Percentiles rank a stretch among this genome's conserved stretches.
phyloP scores from a whole-genome alignment of 2,797 vertebrate genomes.

The Eupleurogrammus muticus region DNA sequence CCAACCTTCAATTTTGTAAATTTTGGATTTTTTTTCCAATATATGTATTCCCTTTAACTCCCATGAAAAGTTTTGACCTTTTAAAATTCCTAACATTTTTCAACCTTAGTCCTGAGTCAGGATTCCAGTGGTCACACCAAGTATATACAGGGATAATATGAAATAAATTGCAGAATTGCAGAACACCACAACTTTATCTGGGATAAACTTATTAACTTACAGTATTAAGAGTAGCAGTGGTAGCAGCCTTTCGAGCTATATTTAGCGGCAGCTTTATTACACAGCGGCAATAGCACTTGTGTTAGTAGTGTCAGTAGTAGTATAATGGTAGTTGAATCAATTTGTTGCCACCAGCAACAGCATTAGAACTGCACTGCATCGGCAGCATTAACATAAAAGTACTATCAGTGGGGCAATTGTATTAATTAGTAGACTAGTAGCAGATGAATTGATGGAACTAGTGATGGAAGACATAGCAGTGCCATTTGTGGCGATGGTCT shows the following conservation, averaged over 20 bases:
- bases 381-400: background rate
- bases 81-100: background rate
- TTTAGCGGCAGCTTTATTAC: too few relatives aligned
- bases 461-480: background rate
- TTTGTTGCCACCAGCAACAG: background rate
- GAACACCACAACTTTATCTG: background rate
- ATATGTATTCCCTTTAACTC: too few relatives aligned
- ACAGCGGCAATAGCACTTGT: background rate
- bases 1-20: too few relatives aligned
- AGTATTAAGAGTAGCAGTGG: background rate
- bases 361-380: background rate
- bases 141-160: background rate
- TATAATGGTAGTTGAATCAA: background rate
- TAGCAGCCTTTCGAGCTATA: background rate
- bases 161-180: background rate
- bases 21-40: too few relatives aligned
- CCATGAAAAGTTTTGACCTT: too few relatives aligned
- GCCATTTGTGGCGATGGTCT: background rate
- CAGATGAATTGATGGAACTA: background rate
- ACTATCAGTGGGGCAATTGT: background rate
- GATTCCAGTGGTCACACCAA: constrained; percentile 12
- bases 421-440: background rate
- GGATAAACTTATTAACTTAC: background rate
- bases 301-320: too few relatives aligned
- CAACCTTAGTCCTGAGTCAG: constrained; percentile 60